Evolutionary conservation across 1,140 invertebrate species (phyloP), one percentile per base, ranked within the genome.

Genomic region (Drosophila takahashii): DNA sequence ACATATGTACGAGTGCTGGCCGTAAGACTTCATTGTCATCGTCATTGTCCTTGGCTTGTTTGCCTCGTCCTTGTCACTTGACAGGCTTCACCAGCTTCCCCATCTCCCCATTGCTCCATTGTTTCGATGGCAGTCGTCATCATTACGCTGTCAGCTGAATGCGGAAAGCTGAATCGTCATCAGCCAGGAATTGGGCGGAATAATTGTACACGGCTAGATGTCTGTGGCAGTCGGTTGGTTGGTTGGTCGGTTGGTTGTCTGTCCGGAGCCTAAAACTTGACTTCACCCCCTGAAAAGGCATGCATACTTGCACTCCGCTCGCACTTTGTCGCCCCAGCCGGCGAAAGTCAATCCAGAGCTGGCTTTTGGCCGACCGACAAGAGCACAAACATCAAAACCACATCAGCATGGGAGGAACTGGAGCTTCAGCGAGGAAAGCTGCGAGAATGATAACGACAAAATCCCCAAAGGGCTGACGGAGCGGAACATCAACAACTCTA

Each of bases 351-450:
- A 44, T 44, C 41, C 44, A 18, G 44, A 52, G 59, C 56, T 61
- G 64, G 41, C 42, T 58, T 52, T 50, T 60, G 53, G 32, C 29
- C 52, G 34, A 56, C 60, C 75, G 56, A 58, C 65, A 81, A 81
- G 85, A 75, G 84, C 72, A 52, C 77, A 80, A 83, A 77, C 84
- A 89, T 89, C 76, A 87, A 89, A 87, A 87, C 84, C 84, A 80
- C 84, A 87, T 83, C 84, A 89, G 61, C 62, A 39, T 50, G 37
- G 59, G 62, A 22, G 22, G n/a, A n/a, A n/a, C n/a, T n/a, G n/a
- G n/a, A n/a, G n/a, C n/a, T n/a, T n/a, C n/a, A n/a, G n/a, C n/a
- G n/a, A n/a, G n/a, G n/a, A n/a, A n/a, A n/a, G n/a, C n/a, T n/a
- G n/a, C n/a, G n/a, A n/a, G n/a, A n/a, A n/a, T n/a, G n/a, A n/a